Evolutionary conservation across 2,888 invertebrate species (phyloP), one percentile per base, ranked within the genome.

Genomic region (Pristionchus arcanus): DNA sequence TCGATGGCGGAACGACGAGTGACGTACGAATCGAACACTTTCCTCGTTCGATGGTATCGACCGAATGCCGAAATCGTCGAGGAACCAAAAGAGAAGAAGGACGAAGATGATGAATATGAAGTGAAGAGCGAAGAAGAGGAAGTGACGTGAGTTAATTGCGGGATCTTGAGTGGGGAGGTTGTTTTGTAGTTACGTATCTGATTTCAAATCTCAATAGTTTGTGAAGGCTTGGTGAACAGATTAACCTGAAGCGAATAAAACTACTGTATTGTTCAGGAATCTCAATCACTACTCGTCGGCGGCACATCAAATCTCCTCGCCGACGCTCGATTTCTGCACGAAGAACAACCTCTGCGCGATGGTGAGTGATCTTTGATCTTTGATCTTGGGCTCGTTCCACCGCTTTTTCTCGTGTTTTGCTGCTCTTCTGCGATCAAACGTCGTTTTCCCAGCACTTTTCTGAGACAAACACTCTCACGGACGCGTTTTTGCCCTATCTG

Each of bases 311-410:
- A 89, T 89, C 34, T 59, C 89, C n/a, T 63, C 42, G 13, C 63
- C 89, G 34, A 37, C 59, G 0, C 81, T 89, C 42, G 89, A 89
- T 49, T 89, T 89, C 83, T 89, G 59, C 89, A 89, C 89, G 25
- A 59, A 59, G 42, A 81, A 63, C 89, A 89, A 89, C 42, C 15
- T 89, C 2, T 81, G 89, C 25, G 83, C 89, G 59, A 89, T 89
- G 89, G 89, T 89, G 19, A 28, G 89, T 88, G n/a, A 31, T 13
- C 42, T 25, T 87, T 85, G n/a, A 16, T 21, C 25, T 63, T 63
- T 21, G 25, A 5, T n/a, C 25, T 63, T 25, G n/a, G 9, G 25
- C 25, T n/a, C 25, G 63, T 71, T 31, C 34, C 42, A 9, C 31
- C 28, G 25, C 25, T 2, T 66, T 28, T 28, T 28, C n/a, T 66